Base-by-base conservation (phyloP, 1,140 invertebrate genomes). In the Glossosoma conforme region DNA sequence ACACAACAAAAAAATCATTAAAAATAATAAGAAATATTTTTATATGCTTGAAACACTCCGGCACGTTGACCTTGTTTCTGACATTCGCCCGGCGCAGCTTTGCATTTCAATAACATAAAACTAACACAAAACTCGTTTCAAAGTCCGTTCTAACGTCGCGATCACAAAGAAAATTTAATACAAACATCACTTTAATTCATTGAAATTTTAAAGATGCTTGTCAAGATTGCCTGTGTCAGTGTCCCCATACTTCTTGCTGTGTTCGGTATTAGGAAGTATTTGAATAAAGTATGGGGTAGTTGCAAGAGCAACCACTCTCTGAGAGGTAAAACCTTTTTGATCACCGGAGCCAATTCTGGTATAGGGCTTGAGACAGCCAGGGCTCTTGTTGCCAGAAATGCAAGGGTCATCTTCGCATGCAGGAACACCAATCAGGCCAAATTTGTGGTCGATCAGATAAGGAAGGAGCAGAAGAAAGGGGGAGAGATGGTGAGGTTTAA, bases 261-360 rank as follows among this genome's bases (percentile, higher is more conserved):
- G 10, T 30, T 38, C n/a, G 13, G 41, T 8, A 37, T 37, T 14
- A 36, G 45, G 20, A 47, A 37, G 20, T 47, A 47, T 25, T 33
- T 47, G 10, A 36, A 47, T 19, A 21, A 37, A 13, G 14, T 38
- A 25, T 51, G 48, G 48, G 48, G 48, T 44, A 28, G 38, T 18
- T 51, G 48, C 22, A 37, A 51, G 21, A 38, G 30, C 28, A 9
- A 1, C 11, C 30, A 44, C 19, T 30, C 17, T 44, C 60, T 75
- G 35, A 65, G 65, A 49, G 70, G 70, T 14, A 74, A 74, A 62
- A 74, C 70, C 10, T 85, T 83, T 33, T 74, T 92, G 3, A 79
- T 91, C 2, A 91, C 89, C 11, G 89, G 89, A 17, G 85, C 83
- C 1, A 91, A 86, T 66, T 82, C 81, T 46, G 89, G 90, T 0